Evolutionary conservation across 1,140 invertebrate genomes (phyloP), one percentile per base, ranked within the genome.

Genomic region (Thalassaphorura encarpata): DNA sequence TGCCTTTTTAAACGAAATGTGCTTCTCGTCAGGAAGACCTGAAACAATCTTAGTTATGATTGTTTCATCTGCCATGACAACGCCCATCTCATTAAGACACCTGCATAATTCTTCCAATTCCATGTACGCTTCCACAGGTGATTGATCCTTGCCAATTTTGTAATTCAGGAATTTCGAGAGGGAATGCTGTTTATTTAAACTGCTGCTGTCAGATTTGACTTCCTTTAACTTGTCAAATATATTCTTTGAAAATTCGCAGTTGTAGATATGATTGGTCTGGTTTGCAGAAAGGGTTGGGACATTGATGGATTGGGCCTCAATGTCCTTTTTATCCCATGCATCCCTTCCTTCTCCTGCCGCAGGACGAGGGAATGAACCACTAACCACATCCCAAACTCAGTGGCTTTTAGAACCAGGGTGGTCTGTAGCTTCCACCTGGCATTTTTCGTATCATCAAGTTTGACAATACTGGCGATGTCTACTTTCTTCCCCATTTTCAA

Each of bases 191-290:
- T 54, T 33, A 28, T 54, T 54, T n/a, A 54, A 26, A 11, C 2
- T 23, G 31, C 52, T 54, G 11, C 5, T 16, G 27, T 54, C 52
- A 2, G 41, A 29, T 56, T 68, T 69, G 0, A 71, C 58, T 3
- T 61, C 29, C 29, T 58, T 59, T 6, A 71, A 41, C 55, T 69
- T 70, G 0, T 60, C 36, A 62, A 66, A 71, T 64, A 71, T 69
- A 15, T 66, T 66, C 19, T 60, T 52, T 24, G 69, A 60, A 33
- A 47, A 55, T 49, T 64, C 54, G 54, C 68, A 69, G 33, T 58
- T 66, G n/a, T 69, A 54, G 13, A 69, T 63, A 45, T 69, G 66
- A 6, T 57, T 53, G 23, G 67, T 42, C 2, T 62, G 52, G n/a
- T 61, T 51, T 42, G 61, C 29, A 47, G 64, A 60, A 8, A 70